Evolutionary conservation across 2,888 invertebrate genomes (phyloP), one percentile per base, ranked within the genome.

Genomic region (Endotricha flammealis): DNA sequence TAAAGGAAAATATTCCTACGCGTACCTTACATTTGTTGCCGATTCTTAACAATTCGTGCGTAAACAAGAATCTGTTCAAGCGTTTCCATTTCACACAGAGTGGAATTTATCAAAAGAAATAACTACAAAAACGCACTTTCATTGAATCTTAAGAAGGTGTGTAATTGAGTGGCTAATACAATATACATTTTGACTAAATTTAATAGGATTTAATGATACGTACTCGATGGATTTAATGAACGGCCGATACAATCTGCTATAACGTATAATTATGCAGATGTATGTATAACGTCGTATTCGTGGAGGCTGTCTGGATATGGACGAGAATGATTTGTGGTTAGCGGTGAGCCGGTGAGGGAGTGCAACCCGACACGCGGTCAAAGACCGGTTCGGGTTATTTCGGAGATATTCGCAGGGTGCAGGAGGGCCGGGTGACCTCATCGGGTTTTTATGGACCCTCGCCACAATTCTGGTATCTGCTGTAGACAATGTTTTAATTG

Each of bases 351-450:
- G 51, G 54, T 49, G 57, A 57, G 56, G 56, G 64, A 57, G 57
- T 64, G 69, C 67, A 71, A 64, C 64, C 63, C 64, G 66, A 57
- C 52, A 50, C 55, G 51, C 62, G 79, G 81, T 81, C 82, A 79
- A 78, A 74, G 79, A 85, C 85, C 85, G 85, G 82, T 81, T 76
- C 72, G 69, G 54, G 62, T 61, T 67, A 61, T 78, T 83, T 77
- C 64, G 77, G 72, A 76, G 74, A 77, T 72, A 71, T 79, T 73
- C 66, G 65, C 56, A 42, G 53, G 63, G 57, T 64, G 65, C 63
- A 59, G 60, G 57, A 61, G 55, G 59, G 57, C 64, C 53, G 48
- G 64, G 72, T 85, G 83, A 83, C 74, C 81, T 82, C 82, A 80
- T 66, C 74, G 52, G 50, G 39, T 52, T 60, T 58, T 60, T 65